Base-by-base conservation (phyloP, 37 sponge, comb jelly and placozoan species). In the Geodia barretti region DNA sequence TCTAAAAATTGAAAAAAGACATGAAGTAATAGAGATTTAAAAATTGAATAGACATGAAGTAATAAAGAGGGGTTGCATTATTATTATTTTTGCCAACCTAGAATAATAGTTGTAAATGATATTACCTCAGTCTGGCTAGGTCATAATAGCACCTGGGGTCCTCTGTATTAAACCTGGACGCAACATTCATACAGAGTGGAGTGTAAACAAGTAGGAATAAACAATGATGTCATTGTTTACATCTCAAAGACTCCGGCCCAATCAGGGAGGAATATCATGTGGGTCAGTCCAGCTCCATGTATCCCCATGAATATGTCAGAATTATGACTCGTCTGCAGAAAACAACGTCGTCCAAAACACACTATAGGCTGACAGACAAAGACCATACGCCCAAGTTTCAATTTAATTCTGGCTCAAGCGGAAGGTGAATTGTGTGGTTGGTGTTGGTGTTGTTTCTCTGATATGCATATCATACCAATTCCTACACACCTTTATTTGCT, bases 281-380 rank as follows among this genome's bases (percentile, higher is more conserved):
- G 97, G 5, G 97, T 83, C 32, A 96, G 84, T 3, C 97, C 97
- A 35, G 97, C 86, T 17, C 97, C 97, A 78, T 96, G 97, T 79
- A 96, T 96, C 7, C 95, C 95, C 68, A 96, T 88, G 59, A 96
- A 93, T 7, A 96, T 84, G 64, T 96, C 97, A 25, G 82, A 75
- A 38, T 96, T 96, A 69, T 96, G 90, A 29, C 89, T 90, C 19
- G 82, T 70, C 82, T 90, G 74, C 26, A n/a, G 47, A 33, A 28
- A 29, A 29, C 20, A 25, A 67, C 14, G 19, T 33, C 54, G 14
- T 47, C 7, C 14, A 47, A 17, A 47, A 14, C n/a, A n/a, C n/a
- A n/a, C 54, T 47, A 47, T 47, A 47, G 54, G 54, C 11, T 47
- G 14, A 47, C 14, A 14, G 54, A 17, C 7, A 47, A 47, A 47